These are phyloP conservation scores for Mesoclemmys tuberculata DNA, from an alignment of 2,113 vertebrate species.

Conservation along the genomic window DNA sequence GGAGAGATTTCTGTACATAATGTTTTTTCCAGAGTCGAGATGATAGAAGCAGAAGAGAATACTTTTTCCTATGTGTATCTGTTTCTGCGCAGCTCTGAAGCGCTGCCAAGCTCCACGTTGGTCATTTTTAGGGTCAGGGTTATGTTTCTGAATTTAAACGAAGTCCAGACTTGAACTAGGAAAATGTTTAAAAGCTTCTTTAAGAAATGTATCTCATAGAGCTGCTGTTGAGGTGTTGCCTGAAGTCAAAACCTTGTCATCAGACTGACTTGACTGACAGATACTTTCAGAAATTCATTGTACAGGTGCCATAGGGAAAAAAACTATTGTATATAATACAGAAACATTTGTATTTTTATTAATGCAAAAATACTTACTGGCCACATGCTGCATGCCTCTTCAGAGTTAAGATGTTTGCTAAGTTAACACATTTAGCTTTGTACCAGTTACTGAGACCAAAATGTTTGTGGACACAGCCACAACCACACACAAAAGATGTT, in stretches of 20 bases:
- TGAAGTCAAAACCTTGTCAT: background rate
- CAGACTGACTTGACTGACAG: background rate
- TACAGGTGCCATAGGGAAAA: background rate
- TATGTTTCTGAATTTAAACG: background rate
- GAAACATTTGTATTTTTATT: background rate
- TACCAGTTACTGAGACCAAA: background rate
- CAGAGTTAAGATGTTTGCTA: background rate
- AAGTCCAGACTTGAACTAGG: background rate
- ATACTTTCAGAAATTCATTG: background rate
- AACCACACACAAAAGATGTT: background rate
- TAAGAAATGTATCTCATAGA: background rate
- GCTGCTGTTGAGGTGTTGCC: background rate
- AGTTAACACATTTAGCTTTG: background rate
- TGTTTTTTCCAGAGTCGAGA: rapidly evolving
- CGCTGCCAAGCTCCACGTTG: background rate
- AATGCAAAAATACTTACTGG: background rate
- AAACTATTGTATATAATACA: background rate
- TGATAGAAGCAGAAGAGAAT: background rate
- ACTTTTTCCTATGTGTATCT: background rate
- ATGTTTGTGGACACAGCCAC: background rate
- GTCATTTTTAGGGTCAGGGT: background rate
- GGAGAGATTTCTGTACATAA: background rate
- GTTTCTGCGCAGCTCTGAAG: background rate
- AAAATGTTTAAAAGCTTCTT: background rate
- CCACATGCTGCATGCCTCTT: background rate